Percentiles rank a stretch among this genome's conserved stretches.
Evolutionary conservation across 2,113 vertebrate species (phyloP).

Genomic region (Heliornis fulica): DNA sequence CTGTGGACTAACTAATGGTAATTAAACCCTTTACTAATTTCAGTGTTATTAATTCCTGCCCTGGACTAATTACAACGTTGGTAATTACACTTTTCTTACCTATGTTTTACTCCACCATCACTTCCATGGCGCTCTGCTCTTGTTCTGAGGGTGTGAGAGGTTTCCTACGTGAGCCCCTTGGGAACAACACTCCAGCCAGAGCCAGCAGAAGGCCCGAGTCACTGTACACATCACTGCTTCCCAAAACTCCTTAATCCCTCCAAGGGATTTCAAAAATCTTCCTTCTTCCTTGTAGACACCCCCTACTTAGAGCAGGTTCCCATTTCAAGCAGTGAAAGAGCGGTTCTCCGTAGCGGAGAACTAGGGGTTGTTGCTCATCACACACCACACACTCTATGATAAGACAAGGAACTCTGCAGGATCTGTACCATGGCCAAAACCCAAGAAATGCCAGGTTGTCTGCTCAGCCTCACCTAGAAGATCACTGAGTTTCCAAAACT

Average conservation of each 20-base stretch:
- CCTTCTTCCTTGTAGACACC: not conserved
- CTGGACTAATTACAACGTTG: not conserved
- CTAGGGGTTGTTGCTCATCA: accelerated
- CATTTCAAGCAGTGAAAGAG: accelerated
- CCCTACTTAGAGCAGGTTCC: not conserved
- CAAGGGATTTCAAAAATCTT: not conserved
- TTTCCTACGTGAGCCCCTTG: not conserved
- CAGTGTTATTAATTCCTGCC: not conserved
- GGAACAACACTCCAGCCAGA: not conserved
- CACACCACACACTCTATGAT: accelerated
- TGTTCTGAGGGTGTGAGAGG: not conserved
- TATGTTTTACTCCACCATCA: not conserved
- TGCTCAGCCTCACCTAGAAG: not conserved
- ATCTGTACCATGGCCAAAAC: not conserved
- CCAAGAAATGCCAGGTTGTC: not conserved
- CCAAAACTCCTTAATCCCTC: not conserved
- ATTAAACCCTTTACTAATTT: constrained; percentile 13
- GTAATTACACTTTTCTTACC: not conserved
- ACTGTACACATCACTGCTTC: accelerated
- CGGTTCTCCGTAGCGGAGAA: not conserved
- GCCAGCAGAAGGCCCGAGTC: not conserved
- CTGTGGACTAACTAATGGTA: not conserved
- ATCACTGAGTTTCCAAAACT: not conserved
- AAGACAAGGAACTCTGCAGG: accelerated
- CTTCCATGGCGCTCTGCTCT: not conserved